Percentiles rank a stretch among this genome's conserved stretches.
Evolutionary conservation across 2,113 vertebrate species (phyloP).

Genomic region (Sialia sialis): DNA sequence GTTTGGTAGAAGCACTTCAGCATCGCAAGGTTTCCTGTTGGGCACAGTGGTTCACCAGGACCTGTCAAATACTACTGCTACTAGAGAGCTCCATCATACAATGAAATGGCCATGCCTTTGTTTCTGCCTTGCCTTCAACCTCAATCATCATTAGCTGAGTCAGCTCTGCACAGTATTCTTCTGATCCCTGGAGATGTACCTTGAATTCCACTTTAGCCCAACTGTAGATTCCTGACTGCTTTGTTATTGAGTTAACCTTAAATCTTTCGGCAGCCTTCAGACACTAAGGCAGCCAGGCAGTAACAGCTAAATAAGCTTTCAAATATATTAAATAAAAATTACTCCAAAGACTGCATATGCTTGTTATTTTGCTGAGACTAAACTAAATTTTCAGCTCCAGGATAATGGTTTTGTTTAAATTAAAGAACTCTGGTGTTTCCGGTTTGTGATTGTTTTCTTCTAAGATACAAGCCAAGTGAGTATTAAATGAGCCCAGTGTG

Average conservation of each 20-base stretch:
- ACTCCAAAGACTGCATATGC: not conserved
- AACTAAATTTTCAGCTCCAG: conserved; percentile 28
- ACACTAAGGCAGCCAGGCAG: not conserved
- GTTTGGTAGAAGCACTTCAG: not conserved
- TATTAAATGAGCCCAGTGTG: conserved; percentile 21
- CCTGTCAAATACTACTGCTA: not conserved
- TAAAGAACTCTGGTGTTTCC: conserved; percentile 30
- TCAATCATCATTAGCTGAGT: not conserved
- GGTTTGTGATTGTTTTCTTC: conserved; percentile 36
- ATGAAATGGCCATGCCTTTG: not conserved
- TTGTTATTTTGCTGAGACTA: conserved; percentile 38
- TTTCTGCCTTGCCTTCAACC: not conserved
- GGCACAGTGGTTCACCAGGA: not conserved
- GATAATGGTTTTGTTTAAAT: conserved; percentile 38
- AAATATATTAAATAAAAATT: conserved; percentile 12
- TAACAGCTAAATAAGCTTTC: conserved; percentile 14
- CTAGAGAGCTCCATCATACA: not conserved
- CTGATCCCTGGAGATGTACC: not conserved
- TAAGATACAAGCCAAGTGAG: conserved; percentile 19
- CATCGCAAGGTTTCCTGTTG: not conserved
- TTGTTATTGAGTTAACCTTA: not conserved
- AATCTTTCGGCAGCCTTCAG: not conserved
- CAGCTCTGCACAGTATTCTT: not conserved
- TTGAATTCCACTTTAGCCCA: not conserved
- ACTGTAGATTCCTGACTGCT: not conserved